These are phyloP conservation scores for Heliconius cydno DNA, from an alignment of 2,888 invertebrate species.

Conservation along the genomic window DNA sequence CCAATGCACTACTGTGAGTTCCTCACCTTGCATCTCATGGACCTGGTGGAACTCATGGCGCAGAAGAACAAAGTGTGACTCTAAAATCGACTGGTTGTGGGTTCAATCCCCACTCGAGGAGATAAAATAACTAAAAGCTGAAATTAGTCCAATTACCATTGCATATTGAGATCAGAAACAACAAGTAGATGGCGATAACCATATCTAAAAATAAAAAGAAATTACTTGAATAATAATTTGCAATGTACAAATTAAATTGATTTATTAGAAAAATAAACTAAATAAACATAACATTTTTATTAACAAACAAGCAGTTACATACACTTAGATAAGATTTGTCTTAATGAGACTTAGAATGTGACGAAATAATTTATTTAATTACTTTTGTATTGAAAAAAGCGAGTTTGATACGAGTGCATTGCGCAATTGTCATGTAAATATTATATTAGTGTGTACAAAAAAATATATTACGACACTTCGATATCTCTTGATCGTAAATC, in stretches of 20 bases:
- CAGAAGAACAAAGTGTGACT: too few relatives aligned
- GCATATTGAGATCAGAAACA: neutral
- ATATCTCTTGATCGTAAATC: constrained; percentile 27
- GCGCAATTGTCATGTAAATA: constrained; percentile 12
- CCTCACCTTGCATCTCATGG: neutral
- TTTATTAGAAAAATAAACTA: neutral
- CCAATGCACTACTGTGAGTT: too few relatives aligned
- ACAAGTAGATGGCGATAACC: neutral
- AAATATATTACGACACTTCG: constrained; percentile 18
- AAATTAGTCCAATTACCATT: too few relatives aligned
- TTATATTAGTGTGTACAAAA: constrained; percentile 10
- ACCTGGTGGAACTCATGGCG: too few relatives aligned
- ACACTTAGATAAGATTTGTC: constrained; percentile 4
- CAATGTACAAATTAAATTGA: neutral
- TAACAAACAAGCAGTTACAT: constrained; percentile 11
- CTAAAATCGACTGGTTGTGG: too few relatives aligned
- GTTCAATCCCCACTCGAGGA: too few relatives aligned
- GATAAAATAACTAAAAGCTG: neutral
- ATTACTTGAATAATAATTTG: neutral
- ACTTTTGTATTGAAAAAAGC: constrained; percentile 16
- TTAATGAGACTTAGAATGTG: constrained; percentile 2
- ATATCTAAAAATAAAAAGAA: neutral
- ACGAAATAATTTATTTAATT: constrained; percentile 20
- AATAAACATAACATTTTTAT: neutral
- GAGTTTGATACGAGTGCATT: constrained; percentile 10